Conservation (phyloP, 2,113 vertebrate species). For the Notarius lentiginosus region DNA sequence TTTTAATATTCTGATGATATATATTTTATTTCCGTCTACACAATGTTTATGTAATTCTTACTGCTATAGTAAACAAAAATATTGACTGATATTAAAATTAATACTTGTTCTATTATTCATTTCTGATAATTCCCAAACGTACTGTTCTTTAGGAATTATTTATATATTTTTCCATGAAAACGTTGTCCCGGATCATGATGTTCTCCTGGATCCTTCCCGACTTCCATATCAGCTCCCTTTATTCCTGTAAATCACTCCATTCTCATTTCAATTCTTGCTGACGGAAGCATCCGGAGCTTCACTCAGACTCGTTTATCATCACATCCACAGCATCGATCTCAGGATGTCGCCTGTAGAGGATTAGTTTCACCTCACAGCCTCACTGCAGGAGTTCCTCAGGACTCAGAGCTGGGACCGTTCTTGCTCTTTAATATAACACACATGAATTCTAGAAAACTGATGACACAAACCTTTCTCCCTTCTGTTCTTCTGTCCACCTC, state of each 20-base stretch:
- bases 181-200: neutral
- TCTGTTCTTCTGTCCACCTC: neutral
- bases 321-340: neutral
- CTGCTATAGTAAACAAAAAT: too few relatives aligned
- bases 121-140: neutral
- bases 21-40: neutral
- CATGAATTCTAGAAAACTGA: neutral
- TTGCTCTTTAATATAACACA: neutral
- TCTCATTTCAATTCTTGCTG: neutral
- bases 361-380: neutral
- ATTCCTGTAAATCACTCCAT: neutral
- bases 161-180: neutral
- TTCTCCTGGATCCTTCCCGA: neutral
- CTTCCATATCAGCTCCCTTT: neutral
- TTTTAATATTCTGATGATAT: neutral
- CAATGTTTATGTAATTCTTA: neutral
- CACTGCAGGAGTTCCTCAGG: slow-evolving; percentile 1
- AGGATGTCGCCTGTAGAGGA: neutral
- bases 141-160: neutral
- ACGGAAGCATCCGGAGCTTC: neutral
- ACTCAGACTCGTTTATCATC: neutral
- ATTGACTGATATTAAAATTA: too few relatives aligned
- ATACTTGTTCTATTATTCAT: neutral
- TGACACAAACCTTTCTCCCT: neutral
- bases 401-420: neutral